These are phyloP conservation scores for Paraescarpia echinospica DNA, from an alignment of 1,140 invertebrate species.

Conservation along the genomic window DNA sequence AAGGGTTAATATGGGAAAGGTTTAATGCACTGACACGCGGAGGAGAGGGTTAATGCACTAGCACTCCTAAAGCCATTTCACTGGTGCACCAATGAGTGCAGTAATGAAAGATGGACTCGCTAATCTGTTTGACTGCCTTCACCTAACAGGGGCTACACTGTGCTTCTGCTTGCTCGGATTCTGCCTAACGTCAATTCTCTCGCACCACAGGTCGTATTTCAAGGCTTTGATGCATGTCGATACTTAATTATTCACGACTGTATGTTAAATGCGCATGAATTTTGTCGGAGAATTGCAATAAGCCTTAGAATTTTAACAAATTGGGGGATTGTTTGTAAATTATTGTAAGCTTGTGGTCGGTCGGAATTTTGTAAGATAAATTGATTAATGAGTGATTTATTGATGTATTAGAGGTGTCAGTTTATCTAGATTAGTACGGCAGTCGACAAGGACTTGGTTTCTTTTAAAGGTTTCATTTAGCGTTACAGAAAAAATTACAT, in stretches of 20 bases:
- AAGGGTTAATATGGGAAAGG: no score
- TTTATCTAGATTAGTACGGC: not conserved
- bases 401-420: not conserved
- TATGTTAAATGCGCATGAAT: not conserved
- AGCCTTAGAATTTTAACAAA: not conserved
- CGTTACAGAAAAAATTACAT: no score
- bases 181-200: not conserved
- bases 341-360: no score
- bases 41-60: not conserved
- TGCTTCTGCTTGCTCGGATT: not conserved
- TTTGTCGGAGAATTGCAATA: not conserved
- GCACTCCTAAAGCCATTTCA: not conserved
- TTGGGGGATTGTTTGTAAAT: not conserved
- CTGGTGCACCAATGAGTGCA: not conserved
- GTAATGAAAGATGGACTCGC: not conserved
- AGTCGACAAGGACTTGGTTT: not conserved
- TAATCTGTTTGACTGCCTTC: not conserved
- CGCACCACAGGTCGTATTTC: not conserved
- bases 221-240: not conserved
- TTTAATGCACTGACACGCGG: no score
- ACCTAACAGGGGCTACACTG: not conserved
- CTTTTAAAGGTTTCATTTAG: not conserved
- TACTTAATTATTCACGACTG: not conserved
- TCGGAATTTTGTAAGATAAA: no score
- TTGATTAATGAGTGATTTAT: not conserved